Conservation (phyloP, 2,888 invertebrate genomes). For the Alsophila aescularia region DNA sequence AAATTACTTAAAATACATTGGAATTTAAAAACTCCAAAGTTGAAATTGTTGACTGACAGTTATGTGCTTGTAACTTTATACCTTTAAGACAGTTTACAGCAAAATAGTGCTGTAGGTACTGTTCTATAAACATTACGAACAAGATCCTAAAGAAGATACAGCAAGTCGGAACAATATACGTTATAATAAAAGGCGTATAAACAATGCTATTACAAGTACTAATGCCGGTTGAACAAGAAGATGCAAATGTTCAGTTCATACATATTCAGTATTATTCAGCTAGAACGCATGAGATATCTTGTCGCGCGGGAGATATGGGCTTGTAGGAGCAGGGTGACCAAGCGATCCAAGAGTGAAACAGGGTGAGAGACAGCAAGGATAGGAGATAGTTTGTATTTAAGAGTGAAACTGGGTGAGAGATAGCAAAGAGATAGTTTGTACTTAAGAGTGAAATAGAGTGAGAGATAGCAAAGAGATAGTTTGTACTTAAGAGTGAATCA, state of each 20-base stretch:
- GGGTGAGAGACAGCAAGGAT: not conserved
- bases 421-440: no score
- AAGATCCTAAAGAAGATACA: not conserved
- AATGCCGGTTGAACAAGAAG: conserved; percentile 54
- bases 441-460: no score
- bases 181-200: conserved; percentile 39
- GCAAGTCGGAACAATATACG: not conserved
- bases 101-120: not conserved
- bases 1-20: no score
- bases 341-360: not conserved
- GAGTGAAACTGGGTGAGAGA: no score
- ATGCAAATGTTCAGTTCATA: conserved; percentile 63
- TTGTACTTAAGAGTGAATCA: no score
- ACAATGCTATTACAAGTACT: conserved; percentile 55
- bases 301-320: conserved; percentile 49
- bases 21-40: no score
- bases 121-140: not conserved
- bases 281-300: conserved; percentile 52
- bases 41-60: no score
- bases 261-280: conserved; percentile 61
- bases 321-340: conserved; percentile 42
- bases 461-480: no score
- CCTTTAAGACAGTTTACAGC: no score
- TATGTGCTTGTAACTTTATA: no score
- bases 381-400: no score